Conservation (phyloP, 1,140 invertebrate genomes). For the Orchestia grillus region DNA sequence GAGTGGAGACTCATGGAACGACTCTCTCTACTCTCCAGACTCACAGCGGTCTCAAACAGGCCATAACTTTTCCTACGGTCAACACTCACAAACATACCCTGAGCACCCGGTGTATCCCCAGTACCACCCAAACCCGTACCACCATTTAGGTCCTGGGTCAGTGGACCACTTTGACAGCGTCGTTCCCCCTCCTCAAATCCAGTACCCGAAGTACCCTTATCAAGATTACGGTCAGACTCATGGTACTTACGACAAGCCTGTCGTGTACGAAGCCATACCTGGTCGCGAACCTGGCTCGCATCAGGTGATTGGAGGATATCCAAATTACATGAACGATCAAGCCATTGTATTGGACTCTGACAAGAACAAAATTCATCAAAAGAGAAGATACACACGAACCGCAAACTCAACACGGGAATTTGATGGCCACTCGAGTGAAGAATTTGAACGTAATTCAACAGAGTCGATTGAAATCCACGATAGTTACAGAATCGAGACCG, state of each 20-base stretch:
- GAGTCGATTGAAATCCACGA: not conserved
- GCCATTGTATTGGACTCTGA: not conserved
- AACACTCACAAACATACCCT: not conserved
- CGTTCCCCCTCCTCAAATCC: not conserved
- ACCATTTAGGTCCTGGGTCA: not conserved
- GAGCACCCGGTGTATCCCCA: not conserved
- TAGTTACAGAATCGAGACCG: not conserved
- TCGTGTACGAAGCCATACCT: conserved; percentile 11
- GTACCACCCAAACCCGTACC: not conserved
- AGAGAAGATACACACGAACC: not conserved
- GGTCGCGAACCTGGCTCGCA: not conserved
- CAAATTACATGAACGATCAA: not conserved
- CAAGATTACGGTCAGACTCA: conserved; percentile 14
- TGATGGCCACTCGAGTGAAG: not conserved
- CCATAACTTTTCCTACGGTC: not conserved
- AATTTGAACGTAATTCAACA: not conserved
- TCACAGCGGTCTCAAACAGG: not conserved
- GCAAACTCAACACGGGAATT: not conserved
- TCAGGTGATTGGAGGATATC: not conserved
- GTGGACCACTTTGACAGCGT: not conserved
- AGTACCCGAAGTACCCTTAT: not conserved
- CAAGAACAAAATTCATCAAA: not conserved
- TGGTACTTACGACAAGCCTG: not conserved
- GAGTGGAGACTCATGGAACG: conserved; percentile 11
- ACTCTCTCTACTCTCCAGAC: conserved; percentile 14